Conservation (phyloP, 2,113 vertebrate species). For the Muscicapa adusta region DNA sequence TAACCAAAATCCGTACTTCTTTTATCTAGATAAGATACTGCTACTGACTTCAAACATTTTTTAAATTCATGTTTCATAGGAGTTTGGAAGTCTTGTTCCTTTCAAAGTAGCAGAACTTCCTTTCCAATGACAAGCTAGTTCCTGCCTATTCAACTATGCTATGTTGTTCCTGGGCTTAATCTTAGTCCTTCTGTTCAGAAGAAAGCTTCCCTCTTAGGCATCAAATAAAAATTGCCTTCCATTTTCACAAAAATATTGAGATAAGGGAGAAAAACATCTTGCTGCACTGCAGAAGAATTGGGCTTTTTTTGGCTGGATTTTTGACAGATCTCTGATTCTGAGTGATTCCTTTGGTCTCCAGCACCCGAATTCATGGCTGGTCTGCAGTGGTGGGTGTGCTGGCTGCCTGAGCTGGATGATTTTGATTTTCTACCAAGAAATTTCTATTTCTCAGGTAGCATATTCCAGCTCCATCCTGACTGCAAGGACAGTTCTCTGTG, state of each 20-base stretch:
- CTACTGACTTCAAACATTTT: neutral
- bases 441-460: neutral
- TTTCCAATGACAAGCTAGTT: neutral
- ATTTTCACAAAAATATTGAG: neutral
- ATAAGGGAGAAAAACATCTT: neutral
- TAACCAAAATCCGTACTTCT: neutral
- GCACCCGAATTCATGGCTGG: neutral
- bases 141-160: neutral
- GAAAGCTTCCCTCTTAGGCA: neutral
- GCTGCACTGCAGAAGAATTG: neutral
- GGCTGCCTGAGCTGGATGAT: neutral
- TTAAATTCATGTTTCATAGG: neutral
- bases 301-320: neutral
- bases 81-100: neutral
- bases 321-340: neutral
- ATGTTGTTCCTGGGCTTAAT: neutral
- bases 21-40: neutral
- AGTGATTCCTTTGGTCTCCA: neutral
- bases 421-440: conserved; percentile 4
- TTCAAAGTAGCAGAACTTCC: neutral
- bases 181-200: neutral
- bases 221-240: neutral
- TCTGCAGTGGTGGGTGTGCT: neutral
- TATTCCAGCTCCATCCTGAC: neutral
- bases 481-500: neutral